These are phyloP conservation scores for Acanthochromis polyacanthus DNA, from an alignment of 2,113 vertebrate genomes.

Conservation along the genomic window DNA sequence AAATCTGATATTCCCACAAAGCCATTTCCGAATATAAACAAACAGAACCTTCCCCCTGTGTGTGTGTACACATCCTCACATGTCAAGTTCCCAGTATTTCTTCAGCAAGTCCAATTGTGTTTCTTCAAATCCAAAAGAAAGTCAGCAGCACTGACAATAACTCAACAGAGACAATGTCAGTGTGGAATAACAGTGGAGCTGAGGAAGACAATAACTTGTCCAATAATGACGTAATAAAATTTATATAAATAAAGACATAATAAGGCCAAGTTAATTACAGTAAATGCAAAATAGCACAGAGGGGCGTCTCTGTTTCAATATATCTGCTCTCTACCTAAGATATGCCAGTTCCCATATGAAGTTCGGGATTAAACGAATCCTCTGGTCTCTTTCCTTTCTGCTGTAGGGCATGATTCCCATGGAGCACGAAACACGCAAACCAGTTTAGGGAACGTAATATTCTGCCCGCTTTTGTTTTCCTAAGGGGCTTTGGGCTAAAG, in stretches of 20 bases:
- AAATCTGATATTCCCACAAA: conserved; percentile 81
- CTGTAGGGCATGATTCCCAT: conserved; percentile 71
- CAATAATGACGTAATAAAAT: too few relatives aligned
- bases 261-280: conserved; percentile 39
- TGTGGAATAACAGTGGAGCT: conserved; percentile 5
- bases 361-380: conserved; percentile 62
- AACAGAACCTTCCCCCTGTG: conserved; percentile 69
- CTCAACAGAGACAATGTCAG: conserved; percentile 1
- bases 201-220: conserved; percentile 13
- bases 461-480: conserved; percentile 71
- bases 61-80: conserved; percentile 45
- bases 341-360: conserved; percentile 59
- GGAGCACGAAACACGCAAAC: conserved; percentile 50
- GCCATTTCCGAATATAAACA: conserved; percentile 81
- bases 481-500: conserved; percentile 64
- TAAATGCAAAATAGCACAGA: conserved; percentile 18
- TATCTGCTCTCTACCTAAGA: conserved; percentile 33
- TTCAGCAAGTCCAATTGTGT: conserved; percentile 36
- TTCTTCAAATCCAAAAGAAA: conserved; percentile 41
- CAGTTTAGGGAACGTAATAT: conserved; percentile 66
- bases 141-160: conserved; percentile 7
- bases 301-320: conserved; percentile 39
- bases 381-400: conserved; percentile 40
- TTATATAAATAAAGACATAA: conserved; percentile 32
- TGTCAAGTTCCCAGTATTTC: conserved; percentile 56